Conservation (phyloP, 2,888 invertebrate genomes). For the Rhagonycha fulva region DNA sequence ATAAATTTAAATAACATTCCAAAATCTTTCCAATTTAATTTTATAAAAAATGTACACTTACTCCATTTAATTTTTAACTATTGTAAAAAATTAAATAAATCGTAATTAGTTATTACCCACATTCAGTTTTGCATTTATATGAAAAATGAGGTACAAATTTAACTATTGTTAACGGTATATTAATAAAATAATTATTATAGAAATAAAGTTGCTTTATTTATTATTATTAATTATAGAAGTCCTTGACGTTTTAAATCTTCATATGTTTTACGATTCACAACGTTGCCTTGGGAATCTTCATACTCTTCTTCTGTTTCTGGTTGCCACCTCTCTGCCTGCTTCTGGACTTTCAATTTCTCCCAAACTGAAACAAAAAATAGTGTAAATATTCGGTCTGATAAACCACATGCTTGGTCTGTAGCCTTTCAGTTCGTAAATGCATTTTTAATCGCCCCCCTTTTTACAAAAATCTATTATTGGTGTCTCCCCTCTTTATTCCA, state of each 20-base stretch:
- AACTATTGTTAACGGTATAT: neutral
- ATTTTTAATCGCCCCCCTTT: no score
- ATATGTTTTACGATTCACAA: slow-evolving; percentile 96
- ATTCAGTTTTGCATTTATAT: neutral
- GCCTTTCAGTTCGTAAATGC: no score
- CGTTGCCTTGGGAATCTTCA: slow-evolving; percentile 98
- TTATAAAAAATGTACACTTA: neutral
- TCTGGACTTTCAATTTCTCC: slow-evolving; percentile 96
- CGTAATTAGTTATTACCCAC: neutral
- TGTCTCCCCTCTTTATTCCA: no score
- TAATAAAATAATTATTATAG: neutral
- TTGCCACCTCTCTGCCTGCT: slow-evolving; percentile 94
- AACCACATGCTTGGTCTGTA: no score
- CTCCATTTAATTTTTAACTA: neutral
- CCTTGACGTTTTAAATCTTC: slow-evolving; percentile 99
- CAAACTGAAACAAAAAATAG: slow-evolving; percentile 72
- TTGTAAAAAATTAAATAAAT: neutral
- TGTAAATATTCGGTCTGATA: neutral
- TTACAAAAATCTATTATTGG: no score
- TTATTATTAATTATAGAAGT: slow-evolving; percentile 67
- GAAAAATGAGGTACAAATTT: neutral
- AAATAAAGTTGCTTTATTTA: neutral
- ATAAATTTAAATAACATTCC: slow-evolving; percentile 9
- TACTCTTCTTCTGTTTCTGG: slow-evolving; percentile 98
- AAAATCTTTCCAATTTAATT: neutral